Evolutionary conservation across 2,888 invertebrate species (phyloP), one percentile per base, ranked within the genome.

Genomic region (Drosophila flavopinicola): DNA sequence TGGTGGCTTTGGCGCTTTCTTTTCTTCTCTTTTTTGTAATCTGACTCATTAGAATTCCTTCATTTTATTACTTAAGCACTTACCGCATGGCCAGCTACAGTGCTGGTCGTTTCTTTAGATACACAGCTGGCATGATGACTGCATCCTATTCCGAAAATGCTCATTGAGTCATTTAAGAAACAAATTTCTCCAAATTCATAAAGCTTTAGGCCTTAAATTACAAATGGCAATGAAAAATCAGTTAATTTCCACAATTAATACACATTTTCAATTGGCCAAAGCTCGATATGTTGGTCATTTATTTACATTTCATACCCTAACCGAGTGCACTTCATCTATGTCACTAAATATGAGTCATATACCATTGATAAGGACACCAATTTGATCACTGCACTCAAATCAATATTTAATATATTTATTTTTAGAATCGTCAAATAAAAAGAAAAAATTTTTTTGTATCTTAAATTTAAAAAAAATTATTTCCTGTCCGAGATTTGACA

Each of bases 21-120:
- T 11, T 15, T 15, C 29, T 47, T 13, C 20, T 17, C 9, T 39
- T 53, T 45, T 23, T 20, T 13, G 15, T 45, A 10, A 15, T 23
- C 35, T 38, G 49, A 29, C 42, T 67, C 67, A 68, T 68, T 67
- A 63, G 63, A 30, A 38, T 38, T 61, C 24, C 35, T 23, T 11
- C 15, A 32, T 49, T 67, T 67, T 61, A 67, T 54, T 32, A 30
- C 61, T 33, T 4, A 15, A 10, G 27, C 35, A 45, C 32, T 29
- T 27, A 20, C 51, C 11, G n/a, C n/a, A 25, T 33, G 20, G 20
- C 20, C 20, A 33, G 7, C 3, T 3, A 60, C 57, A 45, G 24
- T 23, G 29, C 56, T 24, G 35, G 15, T 24, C 47, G 24, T 15
- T 32, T 39, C n/a, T 15, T 6, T 59, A 33, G 11, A 24, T 15